Evolutionary conservation across 1,140 invertebrate genomes (phyloP).

Genomic region (Lutraria rhynchaena): DNA sequence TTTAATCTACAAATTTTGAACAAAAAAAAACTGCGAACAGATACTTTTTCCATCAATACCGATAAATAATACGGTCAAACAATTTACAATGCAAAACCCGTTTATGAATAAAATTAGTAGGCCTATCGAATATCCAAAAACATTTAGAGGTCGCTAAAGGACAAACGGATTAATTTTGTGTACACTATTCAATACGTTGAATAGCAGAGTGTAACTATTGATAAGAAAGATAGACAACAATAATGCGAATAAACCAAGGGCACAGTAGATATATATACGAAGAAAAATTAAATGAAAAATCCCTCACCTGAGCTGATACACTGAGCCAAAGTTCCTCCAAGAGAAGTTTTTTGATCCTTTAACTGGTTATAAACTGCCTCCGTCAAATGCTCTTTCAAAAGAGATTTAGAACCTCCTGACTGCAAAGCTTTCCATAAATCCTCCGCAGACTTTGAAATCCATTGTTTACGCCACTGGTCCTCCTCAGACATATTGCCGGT

Average conservation of each 20-base stretch:
- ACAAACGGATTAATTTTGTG: slow-evolving; percentile 20
- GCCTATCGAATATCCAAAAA: neutral
- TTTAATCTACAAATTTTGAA: no score
- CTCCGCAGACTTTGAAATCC: slow-evolving; percentile 28
- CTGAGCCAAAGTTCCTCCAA: slow-evolving; percentile 54
- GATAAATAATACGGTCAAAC: no score
- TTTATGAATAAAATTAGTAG: neutral
- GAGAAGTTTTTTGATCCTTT: slow-evolving; percentile 42
- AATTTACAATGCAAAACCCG: neutral
- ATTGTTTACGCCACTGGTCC: slow-evolving; percentile 31
- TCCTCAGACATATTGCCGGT: slow-evolving; percentile 38
- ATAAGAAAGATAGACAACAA: neutral
- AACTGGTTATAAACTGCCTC: slow-evolving; percentile 14
- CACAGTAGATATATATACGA: neutral
- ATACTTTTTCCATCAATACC: no score
- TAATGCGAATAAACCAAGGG: slow-evolving; percentile 5
- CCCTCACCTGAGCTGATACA: slow-evolving; percentile 52
- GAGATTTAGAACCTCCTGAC: slow-evolving; percentile 37
- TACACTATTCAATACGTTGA: neutral
- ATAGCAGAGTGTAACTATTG: neutral
- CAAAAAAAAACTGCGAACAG: no score
- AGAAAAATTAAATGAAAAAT: neutral
- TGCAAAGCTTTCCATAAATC: slow-evolving; percentile 29
- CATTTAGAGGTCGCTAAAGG: slow-evolving; percentile 45
- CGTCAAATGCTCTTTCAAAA: slow-evolving; percentile 53